Evolutionary conservation across 2,113 vertebrate species (phyloP).

Genomic region (Nannobrachium achirus): DNA sequence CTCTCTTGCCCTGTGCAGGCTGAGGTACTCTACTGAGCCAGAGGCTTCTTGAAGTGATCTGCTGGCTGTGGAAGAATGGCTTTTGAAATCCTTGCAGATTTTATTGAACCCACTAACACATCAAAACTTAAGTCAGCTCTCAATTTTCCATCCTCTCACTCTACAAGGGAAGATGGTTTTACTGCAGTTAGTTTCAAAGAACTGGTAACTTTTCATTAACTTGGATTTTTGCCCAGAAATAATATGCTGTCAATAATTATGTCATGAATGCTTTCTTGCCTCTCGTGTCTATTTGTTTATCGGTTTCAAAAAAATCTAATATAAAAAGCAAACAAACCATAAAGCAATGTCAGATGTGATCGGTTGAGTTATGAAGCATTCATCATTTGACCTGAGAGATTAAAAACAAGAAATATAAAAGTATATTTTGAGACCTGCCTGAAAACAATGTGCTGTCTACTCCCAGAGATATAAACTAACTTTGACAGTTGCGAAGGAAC

Average conservation of each 20-base stretch:
- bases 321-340: neutral
- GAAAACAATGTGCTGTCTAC: neutral
- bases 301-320: neutral
- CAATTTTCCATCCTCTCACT: neutral
- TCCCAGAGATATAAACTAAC: slow-evolving; percentile 25
- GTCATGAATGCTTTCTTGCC: neutral
- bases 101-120: slow-evolving; percentile 25
- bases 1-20: slow-evolving; percentile 34
- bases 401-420: neutral
- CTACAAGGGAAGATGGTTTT: neutral
- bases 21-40: slow-evolving; percentile 33
- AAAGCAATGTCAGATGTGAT: neutral
- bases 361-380: slow-evolving; percentile 64
- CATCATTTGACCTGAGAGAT: slow-evolving; percentile 34
- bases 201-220: neutral
- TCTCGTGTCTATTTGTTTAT: neutral
- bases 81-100: slow-evolving; percentile 26
- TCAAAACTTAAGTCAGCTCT: neutral
- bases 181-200: neutral
- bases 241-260: neutral
- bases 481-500: slow-evolving; percentile 63
- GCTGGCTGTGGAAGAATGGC: slow-evolving; percentile 3
- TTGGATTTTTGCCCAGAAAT: neutral
- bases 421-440: neutral
- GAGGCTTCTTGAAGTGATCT: slow-evolving; percentile 40